These are phyloP conservation scores for Tenthredo notha DNA, from an alignment of 2,888 invertebrate genomes.

Conservation along the genomic window DNA sequence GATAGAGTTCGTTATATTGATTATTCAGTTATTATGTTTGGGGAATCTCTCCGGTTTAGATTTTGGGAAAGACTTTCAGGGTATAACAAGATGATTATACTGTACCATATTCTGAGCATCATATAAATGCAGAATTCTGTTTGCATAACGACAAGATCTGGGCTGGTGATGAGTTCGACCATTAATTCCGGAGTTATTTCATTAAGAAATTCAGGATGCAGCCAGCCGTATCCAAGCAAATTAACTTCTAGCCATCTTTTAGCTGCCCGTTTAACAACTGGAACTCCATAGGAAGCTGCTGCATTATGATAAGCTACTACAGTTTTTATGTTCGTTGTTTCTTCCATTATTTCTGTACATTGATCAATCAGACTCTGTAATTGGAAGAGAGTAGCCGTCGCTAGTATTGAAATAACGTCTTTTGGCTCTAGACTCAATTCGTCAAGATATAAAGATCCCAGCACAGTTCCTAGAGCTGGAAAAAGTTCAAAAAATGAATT, in stretches of 20 bases:
- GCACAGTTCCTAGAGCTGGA: conserved; percentile 84
- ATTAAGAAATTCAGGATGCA: conserved; percentile 81
- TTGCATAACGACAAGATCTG: conserved; percentile 87
- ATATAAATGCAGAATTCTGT: conserved; percentile 89
- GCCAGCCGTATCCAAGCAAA: conserved; percentile 82
- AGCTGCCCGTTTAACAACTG: conserved; percentile 82
- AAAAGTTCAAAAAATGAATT: conserved; percentile 60
- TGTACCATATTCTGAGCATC: conserved; percentile 84
- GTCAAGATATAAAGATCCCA: conserved; percentile 89
- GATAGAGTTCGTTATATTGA: neutral
- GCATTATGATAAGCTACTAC: conserved; percentile 86
- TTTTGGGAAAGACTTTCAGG: too few species aligned
- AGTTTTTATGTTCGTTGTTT: conserved; percentile 86
- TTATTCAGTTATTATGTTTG: neutral
- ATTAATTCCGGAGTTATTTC: conserved; percentile 85
- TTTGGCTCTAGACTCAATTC: conserved; percentile 86
- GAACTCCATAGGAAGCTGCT: conserved; percentile 84
- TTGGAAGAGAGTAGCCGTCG: conserved; percentile 88
- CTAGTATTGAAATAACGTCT: conserved; percentile 84
- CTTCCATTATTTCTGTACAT: conserved; percentile 87
- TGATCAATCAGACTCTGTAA: conserved; percentile 87
- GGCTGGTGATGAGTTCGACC: conserved; percentile 82
- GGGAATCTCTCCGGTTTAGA: neutral
- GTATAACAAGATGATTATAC: neutral
- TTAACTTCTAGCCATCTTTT: conserved; percentile 87